Evolutionary conservation across 2,797 vertebrate genomes (phyloP), one percentile per base, ranked within the genome.

Genomic region (Dromococcyx pavoninus): DNA sequence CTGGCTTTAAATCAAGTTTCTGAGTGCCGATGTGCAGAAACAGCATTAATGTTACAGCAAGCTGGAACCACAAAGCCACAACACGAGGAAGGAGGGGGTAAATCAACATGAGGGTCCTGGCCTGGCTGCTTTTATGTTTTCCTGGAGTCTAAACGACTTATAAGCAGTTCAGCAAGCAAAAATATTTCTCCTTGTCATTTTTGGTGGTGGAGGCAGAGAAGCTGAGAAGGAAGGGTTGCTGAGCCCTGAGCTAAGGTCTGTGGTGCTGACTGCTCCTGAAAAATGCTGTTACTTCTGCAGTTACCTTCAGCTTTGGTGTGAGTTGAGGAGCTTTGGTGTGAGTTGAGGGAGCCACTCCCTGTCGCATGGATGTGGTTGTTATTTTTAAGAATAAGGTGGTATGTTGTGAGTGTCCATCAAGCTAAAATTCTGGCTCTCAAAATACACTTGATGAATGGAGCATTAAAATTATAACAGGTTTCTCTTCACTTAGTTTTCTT

Each of bases 1-100:
- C 73, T 72, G 61, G 35, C 35, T 86, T 57, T 44, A 50, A 33
- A 51, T 48, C 35, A 24, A 3, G 54, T 53, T 53, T 65, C 57
- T 14, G 50, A 14, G 54, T 7, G 66, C 56, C 43, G 12, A 0
- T 6, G 24, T 54, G 39, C 57, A 75, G 57, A 43, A 62, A 62
- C 4, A n/a, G 66, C 1, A 0, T n/a, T 32, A 17, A 19, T 0
- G 0, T 4, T 4, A 8, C 39, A 32, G 46, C 33, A 13, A 43
- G 39, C 19, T 1, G 0, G 13, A 35, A 41, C 11, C 11, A 11
- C 0, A 18, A 39, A 27, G 8, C 32, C 76, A 30, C 80, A n/a
- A 4, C 8, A 4, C 0, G 17, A 66, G 51, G 35, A 1, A 6
- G 35, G 35, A 74, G 37, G 30, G 1, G 28, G 27, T 6, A 50